Percentiles rank a stretch among this genome's conserved stretches.
Conservation (phyloP, 2,113 vertebrate species). For the cattle (Bos taurus) region DNA sequence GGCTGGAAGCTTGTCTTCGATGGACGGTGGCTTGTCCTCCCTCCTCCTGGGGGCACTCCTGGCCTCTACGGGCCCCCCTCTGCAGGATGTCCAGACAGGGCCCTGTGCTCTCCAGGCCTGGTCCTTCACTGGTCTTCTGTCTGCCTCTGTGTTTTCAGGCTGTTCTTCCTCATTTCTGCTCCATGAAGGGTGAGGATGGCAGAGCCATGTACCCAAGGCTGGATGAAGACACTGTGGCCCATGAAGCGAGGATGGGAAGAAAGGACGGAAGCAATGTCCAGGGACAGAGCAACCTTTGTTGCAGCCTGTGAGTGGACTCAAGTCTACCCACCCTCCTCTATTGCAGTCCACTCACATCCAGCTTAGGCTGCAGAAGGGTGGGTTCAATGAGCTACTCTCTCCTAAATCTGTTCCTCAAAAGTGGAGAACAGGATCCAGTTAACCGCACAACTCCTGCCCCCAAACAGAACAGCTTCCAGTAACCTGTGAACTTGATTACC, state of each 20-base stretch:
- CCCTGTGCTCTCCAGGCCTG: not conserved
- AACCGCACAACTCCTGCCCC: not conserved
- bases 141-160: conserved; percentile 22
- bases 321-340: not conserved
- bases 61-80: not conserved
- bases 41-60: not conserved
- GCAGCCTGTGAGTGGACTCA: not conserved
- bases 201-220: conserved; percentile 24
- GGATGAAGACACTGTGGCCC: conserved; percentile 42
- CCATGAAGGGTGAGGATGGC: conserved; percentile 21
- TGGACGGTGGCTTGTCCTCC: not conserved
- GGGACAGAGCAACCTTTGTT: conserved; percentile 48
- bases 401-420: not conserved
- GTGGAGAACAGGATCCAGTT: not conserved
- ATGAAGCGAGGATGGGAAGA: conserved; percentile 24
- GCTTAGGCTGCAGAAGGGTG: not conserved
- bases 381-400: not conserved
- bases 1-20: conserved; percentile 4
- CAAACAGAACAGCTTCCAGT: not conserved
- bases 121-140: conserved; percentile 24
- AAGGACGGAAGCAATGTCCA: conserved; percentile 29
- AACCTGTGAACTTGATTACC: not conserved
- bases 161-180: conserved; percentile 42
- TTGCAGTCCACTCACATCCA: not conserved
- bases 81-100: not conserved